Evolutionary conservation across 2,888 invertebrate species (phyloP).

Genomic region (Tyria jacobaeae): DNA sequence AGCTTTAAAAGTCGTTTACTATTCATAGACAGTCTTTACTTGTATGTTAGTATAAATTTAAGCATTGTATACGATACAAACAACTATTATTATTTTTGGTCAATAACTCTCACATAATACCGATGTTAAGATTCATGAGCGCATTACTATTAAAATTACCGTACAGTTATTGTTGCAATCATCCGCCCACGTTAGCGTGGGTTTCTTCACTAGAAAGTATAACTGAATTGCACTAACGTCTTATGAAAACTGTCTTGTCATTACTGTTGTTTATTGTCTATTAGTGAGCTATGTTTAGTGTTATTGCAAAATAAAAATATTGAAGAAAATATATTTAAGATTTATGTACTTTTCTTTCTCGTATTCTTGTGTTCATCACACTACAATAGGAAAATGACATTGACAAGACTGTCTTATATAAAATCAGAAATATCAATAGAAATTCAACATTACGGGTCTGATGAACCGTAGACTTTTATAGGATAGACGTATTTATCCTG

Average conservation of each 20-base stretch:
- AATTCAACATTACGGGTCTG: too few relatives aligned
- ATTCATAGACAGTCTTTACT: not conserved
- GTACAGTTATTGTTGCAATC: slow-evolving; percentile 1
- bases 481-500: too few relatives aligned
- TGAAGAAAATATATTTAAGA: too few relatives aligned
- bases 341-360: too few relatives aligned
- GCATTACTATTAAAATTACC: not conserved
- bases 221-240: slow-evolving; percentile 26
- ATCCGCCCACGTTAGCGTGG: slow-evolving; percentile 12
- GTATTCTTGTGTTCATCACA: too few relatives aligned
- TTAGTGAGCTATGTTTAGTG: slow-evolving; percentile 4
- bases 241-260: slow-evolving; percentile 20
- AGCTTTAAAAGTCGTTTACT: not conserved
- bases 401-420: too few relatives aligned
- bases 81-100: not conserved
- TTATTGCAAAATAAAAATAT: not conserved
- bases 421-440: too few relatives aligned
- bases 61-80: not conserved
- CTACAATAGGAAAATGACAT: too few relatives aligned
- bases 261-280: slow-evolving; percentile 20
- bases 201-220: slow-evolving; percentile 33
- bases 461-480: too few relatives aligned
- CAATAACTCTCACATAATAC: not conserved
- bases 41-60: not conserved
- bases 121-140: slow-evolving; percentile 4